phyloP scores from a whole-genome alignment of 2,797 vertebrate species.

The Lagocephalus sceleratus region DNA sequence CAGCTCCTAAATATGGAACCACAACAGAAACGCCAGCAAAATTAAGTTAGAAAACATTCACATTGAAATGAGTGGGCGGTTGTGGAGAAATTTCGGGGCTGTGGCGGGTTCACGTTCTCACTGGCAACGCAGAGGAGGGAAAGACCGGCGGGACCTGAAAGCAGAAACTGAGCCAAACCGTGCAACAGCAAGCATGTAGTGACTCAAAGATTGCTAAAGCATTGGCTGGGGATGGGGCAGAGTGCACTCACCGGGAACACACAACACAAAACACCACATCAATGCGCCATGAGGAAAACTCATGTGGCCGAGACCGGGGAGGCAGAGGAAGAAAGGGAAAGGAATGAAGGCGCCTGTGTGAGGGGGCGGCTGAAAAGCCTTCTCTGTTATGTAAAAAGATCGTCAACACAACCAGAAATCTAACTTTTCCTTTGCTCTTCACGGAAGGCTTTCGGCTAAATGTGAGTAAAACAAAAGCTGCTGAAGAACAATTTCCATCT shows the following conservation, averaged over 20 bases:
- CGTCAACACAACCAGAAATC: slow-evolving; percentile 18
- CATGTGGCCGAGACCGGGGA: slow-evolving; percentile 63
- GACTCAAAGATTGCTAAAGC: slow-evolving; percentile 75
- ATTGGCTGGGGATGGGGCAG: slow-evolving; percentile 62
- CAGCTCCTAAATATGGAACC: slow-evolving; percentile 31
- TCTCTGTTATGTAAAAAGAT: slow-evolving; percentile 33
- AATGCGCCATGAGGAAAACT: slow-evolving; percentile 58
- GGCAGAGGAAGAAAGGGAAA: slow-evolving; percentile 37
- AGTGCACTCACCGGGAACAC: slow-evolving; percentile 60
- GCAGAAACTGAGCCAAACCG: slow-evolving; percentile 27
- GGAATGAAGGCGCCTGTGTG: slow-evolving; percentile 33
- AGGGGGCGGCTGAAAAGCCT: slow-evolving; percentile 39
- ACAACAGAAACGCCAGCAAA: slow-evolving; percentile 42
- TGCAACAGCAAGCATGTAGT: slow-evolving; percentile 44
- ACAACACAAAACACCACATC: slow-evolving; percentile 66
- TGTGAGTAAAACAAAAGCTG: slow-evolving; percentile 30
- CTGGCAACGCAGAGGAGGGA: slow-evolving; percentile 23
- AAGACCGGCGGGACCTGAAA: slow-evolving; percentile 30
- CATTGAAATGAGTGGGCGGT: slow-evolving; percentile 31
- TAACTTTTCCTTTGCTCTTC: slow-evolving; percentile 38
- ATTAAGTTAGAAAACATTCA: slow-evolving; percentile 19
- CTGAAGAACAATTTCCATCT: slow-evolving; percentile 6
- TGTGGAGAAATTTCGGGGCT: slow-evolving; percentile 42
- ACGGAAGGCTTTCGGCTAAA: slow-evolving; percentile 34
- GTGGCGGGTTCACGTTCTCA: slow-evolving; percentile 23